Conservation (phyloP, 2,888 invertebrate species). For the Caenorhabditis sp. region DNA sequence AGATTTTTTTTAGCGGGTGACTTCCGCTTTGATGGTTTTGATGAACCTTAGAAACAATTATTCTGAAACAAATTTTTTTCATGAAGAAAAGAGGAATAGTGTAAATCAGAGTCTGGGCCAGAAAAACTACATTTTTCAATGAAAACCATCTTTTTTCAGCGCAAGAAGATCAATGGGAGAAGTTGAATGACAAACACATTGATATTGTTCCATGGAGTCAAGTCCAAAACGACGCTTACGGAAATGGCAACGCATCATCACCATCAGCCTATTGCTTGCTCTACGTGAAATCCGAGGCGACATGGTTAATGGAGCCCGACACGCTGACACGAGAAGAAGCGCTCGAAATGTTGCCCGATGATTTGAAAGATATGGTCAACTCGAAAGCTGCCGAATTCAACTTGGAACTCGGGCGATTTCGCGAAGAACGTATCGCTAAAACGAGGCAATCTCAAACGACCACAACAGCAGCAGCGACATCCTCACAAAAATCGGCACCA, state of each 20-base stretch:
- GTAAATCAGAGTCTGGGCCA: too few relatives aligned
- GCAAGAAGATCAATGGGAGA: constrained; percentile 22
- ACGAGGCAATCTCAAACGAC: not conserved
- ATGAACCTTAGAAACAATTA: too few relatives aligned
- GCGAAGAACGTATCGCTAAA: not conserved
- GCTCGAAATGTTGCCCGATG: constrained; percentile 2
- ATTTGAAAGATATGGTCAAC: constrained; percentile 6
- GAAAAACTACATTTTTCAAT: too few relatives aligned
- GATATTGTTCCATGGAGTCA: constrained; percentile 1
- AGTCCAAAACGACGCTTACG: constrained; percentile 18
- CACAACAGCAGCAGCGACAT: not conserved
- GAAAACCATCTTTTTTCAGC: too few relatives aligned
- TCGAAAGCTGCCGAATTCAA: not conserved
- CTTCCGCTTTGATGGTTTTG: too few relatives aligned
- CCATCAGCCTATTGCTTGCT: constrained; percentile 28
- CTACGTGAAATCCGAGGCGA: constrained; percentile 13
- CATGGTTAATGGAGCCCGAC: constrained; percentile 9
- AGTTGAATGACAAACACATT: constrained; percentile 15
- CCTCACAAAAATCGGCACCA: not conserved
- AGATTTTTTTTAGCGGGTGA: too few relatives aligned
- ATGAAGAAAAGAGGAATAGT: too few relatives aligned
- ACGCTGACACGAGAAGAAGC: constrained; percentile 4
- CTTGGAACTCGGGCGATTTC: not conserved
- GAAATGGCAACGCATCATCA: not conserved
- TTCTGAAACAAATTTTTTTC: too few relatives aligned